A percentile compares a stretch with the other conserved stretches of the same genome.
These are phyloP conservation scores for Diprion similis DNA, from an alignment of 1,140 invertebrate genomes.

Conservation along the genomic window DNA sequence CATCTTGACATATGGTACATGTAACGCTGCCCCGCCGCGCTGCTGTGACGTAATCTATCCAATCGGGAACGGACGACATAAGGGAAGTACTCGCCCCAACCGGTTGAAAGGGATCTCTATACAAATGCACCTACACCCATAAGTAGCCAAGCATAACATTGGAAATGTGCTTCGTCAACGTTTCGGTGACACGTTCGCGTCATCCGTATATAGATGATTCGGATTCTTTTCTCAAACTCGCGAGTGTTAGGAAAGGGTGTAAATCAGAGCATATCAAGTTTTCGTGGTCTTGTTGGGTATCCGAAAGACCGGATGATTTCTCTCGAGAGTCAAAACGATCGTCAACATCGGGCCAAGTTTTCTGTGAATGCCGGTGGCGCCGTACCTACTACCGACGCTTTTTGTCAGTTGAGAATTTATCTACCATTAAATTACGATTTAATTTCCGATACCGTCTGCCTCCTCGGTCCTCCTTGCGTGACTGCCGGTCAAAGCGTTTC, in stretches of 20 bases:
- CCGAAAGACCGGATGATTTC: too few species aligned
- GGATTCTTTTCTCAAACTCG: too few species aligned
- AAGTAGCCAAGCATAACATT: too few species aligned
- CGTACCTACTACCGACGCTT: neutral
- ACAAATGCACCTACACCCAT: too few species aligned
- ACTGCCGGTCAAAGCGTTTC: neutral
- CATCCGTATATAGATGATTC: too few species aligned
- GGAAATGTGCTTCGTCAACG: too few species aligned
- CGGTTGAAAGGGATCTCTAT: neutral
- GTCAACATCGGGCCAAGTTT: neutral
- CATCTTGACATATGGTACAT: constrained; percentile 45
- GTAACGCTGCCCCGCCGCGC: constrained; percentile 23
- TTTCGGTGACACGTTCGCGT: too few species aligned
- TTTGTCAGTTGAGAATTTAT: constrained; percentile 1
- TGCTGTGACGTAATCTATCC: constrained; percentile 39
- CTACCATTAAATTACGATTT: constrained; percentile 1
- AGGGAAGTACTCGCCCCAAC: neutral
- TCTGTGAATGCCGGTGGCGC: neutral
- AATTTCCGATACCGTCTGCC: neutral
- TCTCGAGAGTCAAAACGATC: neutral
- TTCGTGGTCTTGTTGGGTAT: too few species aligned
- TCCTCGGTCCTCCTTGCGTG: constrained; percentile 1
- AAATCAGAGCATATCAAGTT: too few species aligned
- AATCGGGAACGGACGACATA: constrained; percentile 31
- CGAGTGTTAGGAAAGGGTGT: too few species aligned